Conservation (phyloP, 2,797 vertebrate genomes). For the Dromococcyx pavoninus region DNA sequence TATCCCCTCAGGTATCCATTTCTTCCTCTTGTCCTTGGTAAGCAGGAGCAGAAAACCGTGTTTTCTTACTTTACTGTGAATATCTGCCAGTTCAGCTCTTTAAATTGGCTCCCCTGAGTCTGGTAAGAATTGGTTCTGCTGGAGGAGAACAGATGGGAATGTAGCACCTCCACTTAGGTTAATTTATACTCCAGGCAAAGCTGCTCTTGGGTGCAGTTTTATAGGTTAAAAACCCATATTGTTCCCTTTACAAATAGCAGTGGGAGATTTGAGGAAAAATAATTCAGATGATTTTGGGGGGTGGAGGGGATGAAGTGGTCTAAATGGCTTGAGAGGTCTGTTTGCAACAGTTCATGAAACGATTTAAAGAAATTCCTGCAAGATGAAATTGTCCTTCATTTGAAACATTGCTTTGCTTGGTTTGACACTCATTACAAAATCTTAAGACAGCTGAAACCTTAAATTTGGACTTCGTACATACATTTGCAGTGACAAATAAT, state of each 20-base stretch:
- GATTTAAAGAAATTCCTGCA: background rate
- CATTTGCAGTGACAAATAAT: background rate
- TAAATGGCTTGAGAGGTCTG: background rate
- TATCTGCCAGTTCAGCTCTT: background rate
- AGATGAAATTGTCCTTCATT: background rate
- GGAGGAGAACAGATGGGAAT: background rate
- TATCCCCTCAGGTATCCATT: background rate
- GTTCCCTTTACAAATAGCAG: background rate
- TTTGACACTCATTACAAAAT: background rate
- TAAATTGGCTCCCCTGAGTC: background rate
- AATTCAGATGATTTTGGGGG: background rate
- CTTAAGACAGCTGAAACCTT: background rate
- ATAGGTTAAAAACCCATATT: accelerated
- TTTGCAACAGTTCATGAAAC: background rate
- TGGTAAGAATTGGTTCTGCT: background rate
- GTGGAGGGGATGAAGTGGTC: background rate
- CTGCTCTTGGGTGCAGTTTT: background rate
- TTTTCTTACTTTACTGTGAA: background rate
- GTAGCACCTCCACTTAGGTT: background rate
- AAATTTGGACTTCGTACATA: background rate
- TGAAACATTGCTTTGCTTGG: background rate
- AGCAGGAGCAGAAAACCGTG: background rate
- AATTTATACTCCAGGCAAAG: background rate
- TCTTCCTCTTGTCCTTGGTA: background rate
- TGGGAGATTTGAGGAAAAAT: background rate